Evolutionary conservation across 1,140 invertebrate genomes (phyloP), one percentile per base, ranked within the genome.

Genomic region (Musca domestica): DNA sequence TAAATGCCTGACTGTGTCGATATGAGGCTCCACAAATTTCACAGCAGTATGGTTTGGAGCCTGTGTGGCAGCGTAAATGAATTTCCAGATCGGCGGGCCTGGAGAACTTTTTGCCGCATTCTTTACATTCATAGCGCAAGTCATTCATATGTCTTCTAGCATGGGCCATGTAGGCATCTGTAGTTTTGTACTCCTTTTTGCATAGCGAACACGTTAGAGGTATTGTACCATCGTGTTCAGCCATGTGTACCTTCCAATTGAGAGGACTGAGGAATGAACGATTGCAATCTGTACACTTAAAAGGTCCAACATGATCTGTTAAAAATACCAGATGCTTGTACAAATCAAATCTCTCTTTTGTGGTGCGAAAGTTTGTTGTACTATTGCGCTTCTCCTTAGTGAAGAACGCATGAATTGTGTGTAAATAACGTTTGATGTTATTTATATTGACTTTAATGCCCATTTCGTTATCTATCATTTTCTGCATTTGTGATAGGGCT

Each of bases 41-140:
- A 56, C 74, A 74, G 48, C 72, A 71, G 20, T 72, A 74, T 41
- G 73, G 74, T 25, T 71, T 67, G 46, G 73, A 71, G 0, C 74
- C 74, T 2, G 74, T 75, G 20, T 75, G 74, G 15, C 47, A 27
- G 0, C 74, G 73, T 0, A 66, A 65, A 19, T 75, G 73, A 2
- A 70, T 66, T 15, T 65, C 66, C 0, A 74, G 67, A 19, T 75
- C 74, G 0, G 74, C 61, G 9, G 68, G 69, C 54, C 67, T 72
- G 14, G 71, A 66, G n/a, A 72, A 74, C 0, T 65, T 67, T 25
- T 74, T 74, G 25, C 70, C 72, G 19, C 74, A 75, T 27, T 72
- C 68, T 15, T 72, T 54, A 34, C 74, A 75, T 14, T 56, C 56
- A 34, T 71, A 30, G 12, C 64, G 68, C 14, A 70, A 71, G 41